These are phyloP conservation scores for Malurus melanocephalus DNA, from an alignment of 2,113 vertebrate species.

Conservation along the genomic window DNA sequence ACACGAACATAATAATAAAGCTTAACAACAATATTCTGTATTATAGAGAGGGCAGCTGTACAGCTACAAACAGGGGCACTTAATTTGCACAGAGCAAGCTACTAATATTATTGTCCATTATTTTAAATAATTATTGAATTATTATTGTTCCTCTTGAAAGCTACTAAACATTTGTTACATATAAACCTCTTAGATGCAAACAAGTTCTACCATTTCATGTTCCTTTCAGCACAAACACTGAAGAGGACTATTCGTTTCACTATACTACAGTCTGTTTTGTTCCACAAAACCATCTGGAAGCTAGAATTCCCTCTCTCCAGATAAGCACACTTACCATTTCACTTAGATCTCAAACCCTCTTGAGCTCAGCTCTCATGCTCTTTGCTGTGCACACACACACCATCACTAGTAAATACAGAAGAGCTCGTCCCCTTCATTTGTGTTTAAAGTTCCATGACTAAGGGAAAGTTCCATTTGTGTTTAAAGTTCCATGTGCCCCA, in stretches of 20 bases:
- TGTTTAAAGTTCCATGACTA: background rate
- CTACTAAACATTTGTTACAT: background rate
- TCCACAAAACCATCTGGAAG: background rate
- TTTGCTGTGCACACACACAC: background rate
- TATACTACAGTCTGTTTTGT: background rate
- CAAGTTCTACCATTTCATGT: background rate
- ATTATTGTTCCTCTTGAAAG: background rate
- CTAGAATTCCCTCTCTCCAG: background rate
- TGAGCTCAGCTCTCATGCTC: background rate
- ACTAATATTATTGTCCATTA: background rate
- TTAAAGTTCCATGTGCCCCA: background rate
- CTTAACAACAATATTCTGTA: background rate
- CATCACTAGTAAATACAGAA: background rate
- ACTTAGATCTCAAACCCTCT: background rate
- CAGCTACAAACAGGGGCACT: rapidly evolving
- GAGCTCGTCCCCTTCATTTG: rapidly evolving
- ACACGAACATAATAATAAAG: background rate
- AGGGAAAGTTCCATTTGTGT: background rate
- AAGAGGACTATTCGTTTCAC: background rate
- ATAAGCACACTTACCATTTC: background rate
- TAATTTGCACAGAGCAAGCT: background rate
- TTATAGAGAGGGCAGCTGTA: background rate
- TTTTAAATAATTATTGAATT: background rate
- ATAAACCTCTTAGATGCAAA: background rate
- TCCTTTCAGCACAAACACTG: background rate